phyloP scores from a whole-genome alignment of 1,140 invertebrate genomes.

The Zaprionus davidi region DNA sequence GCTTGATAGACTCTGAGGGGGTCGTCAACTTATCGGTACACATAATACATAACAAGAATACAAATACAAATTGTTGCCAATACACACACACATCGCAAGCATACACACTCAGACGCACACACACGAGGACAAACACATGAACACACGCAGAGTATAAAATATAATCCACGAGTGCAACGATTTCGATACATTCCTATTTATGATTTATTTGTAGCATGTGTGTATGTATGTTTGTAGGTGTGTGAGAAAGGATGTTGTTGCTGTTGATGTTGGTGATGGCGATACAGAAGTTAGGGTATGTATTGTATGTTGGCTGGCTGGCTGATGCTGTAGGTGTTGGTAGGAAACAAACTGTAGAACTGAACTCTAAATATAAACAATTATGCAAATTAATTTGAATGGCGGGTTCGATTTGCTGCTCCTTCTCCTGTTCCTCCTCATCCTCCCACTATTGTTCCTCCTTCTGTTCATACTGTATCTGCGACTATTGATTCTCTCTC shows the following conservation, averaged over 20 bases:
- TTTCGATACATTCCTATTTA: neutral
- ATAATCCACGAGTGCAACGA: neutral
- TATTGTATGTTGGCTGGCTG: neutral
- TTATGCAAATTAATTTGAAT: constrained; percentile 33
- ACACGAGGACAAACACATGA: neutral
- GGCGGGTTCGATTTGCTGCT: constrained; percentile 32
- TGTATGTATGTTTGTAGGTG: neutral
- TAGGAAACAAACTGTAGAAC: constrained; percentile 10
- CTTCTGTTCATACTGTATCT: neutral
- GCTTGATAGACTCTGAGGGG: neutral
- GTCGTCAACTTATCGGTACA: neutral
- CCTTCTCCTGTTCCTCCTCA: neutral
- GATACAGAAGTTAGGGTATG: neutral
- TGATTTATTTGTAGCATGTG: constrained; percentile 8
- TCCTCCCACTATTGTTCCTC: neutral
- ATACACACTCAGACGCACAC: neutral
- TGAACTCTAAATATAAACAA: neutral
- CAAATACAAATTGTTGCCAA: constrained; percentile 1
- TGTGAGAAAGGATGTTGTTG: neutral
- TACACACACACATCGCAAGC: neutral
- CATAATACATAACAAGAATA: constrained; percentile 10
- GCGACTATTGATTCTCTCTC: constrained; percentile 12
- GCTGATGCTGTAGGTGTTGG: neutral
- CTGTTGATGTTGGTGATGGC: neutral
- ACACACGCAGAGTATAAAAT: neutral